A percentile compares a stretch with the other conserved stretches of the same genome.
Conservation (phyloP, 2,797 vertebrate species). For the Leptoclinus maculatus region DNA sequence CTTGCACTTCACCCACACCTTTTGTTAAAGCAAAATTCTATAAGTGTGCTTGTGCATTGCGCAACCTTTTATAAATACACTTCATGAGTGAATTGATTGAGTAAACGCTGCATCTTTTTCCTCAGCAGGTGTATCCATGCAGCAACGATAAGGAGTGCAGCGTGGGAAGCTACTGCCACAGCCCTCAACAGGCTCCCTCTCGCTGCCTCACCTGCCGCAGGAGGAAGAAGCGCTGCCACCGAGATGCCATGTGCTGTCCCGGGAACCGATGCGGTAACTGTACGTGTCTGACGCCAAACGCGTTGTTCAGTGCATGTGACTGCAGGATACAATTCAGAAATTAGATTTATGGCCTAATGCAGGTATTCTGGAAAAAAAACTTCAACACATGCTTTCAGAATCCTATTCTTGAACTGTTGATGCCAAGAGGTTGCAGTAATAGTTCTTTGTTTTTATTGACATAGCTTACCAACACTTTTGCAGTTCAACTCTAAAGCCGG, state of each 20-base stretch:
- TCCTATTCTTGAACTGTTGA: constrained; percentile 23
- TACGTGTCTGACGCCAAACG: constrained; percentile 66
- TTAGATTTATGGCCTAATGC: constrained; percentile 26
- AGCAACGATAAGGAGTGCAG: constrained; percentile 95
- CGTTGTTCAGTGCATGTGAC: background rate
- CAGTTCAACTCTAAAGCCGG: background rate
- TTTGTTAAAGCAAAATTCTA: background rate
- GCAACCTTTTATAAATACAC: background rate
- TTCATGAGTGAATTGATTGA: background rate
- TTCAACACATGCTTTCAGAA: constrained; percentile 55
- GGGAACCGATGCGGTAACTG: constrained; percentile 96
- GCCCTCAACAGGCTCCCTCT: constrained; percentile 91
- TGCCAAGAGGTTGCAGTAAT: constrained; percentile 29
- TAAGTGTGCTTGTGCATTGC: background rate
- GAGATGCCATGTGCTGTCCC: constrained; percentile 96
- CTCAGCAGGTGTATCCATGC: constrained; percentile 90
- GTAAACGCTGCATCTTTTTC: background rate
- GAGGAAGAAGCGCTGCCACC: constrained; percentile 95
- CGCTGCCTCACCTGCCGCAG: constrained; percentile 92
- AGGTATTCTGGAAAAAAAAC: constrained; percentile 43
- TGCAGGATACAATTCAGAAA: background rate
- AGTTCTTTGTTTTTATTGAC: constrained; percentile 7
- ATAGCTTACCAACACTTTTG: background rate
- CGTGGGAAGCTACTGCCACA: constrained; percentile 94
- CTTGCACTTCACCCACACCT: background rate